Percentiles rank a stretch among this genome's conserved stretches.
phyloP scores from a whole-genome alignment of 2,888 invertebrate species.

The Hydriomena furcata region DNA sequence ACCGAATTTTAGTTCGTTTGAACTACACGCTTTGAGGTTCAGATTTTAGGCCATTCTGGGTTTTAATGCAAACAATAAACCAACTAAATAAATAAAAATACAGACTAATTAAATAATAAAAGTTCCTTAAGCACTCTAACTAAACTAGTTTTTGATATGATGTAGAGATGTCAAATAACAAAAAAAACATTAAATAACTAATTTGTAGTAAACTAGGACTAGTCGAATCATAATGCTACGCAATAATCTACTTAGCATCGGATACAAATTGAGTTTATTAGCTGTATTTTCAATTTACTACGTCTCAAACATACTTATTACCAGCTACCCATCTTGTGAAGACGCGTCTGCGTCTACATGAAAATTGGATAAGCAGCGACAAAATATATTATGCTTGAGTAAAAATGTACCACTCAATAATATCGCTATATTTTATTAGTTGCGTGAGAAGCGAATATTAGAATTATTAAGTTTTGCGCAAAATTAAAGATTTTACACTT shows the following conservation, averaged over 20 bases:
- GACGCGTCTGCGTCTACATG: conserved; percentile 22
- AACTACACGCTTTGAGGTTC: no score
- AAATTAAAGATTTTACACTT: conserved; percentile 70
- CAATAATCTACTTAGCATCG: conserved; percentile 18
- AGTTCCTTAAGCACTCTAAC: no score
- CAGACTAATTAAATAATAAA: no score
- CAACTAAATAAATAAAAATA: no score
- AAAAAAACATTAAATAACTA: no score
- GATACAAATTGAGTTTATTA: conserved; percentile 25
- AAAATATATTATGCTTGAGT: not conserved
- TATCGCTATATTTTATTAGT: conserved; percentile 41
- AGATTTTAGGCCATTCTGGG: no score
- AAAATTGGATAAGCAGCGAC: conserved; percentile 4
- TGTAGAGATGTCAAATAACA: no score
- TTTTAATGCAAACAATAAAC: no score
- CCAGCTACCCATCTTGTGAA: conserved; percentile 22
- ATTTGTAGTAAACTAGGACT: no score
- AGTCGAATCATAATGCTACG: conserved; percentile 1
- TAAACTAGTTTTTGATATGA: no score
- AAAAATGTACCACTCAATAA: conserved; percentile 13
- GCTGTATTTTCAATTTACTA: conserved; percentile 17
- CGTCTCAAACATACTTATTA: conserved; percentile 17
- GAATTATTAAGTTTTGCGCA: conserved; percentile 57
- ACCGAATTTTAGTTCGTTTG: no score
- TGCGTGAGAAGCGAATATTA: conserved; percentile 56